A percentile compares a stretch with the other conserved stretches of the same genome.
Evolutionary conservation across 2,797 vertebrate species (phyloP).

Genomic region (Cuniculus paca): DNA sequence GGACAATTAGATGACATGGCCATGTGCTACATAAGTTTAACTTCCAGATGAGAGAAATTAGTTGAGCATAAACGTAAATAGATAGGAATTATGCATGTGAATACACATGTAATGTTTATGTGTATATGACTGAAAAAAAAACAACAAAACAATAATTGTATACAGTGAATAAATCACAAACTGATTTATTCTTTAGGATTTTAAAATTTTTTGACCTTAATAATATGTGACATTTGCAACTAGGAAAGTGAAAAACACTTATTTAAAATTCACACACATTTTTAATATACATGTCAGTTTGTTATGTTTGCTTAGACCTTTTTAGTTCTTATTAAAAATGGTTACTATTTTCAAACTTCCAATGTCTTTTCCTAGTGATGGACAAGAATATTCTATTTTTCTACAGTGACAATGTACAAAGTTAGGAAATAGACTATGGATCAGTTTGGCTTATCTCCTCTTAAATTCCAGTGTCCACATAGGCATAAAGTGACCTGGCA

Average conservation of each 20-base stretch:
- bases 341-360: constrained; percentile 67
- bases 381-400: constrained; percentile 56
- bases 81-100: background rate
- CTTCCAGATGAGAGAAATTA: background rate
- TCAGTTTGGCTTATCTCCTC: constrained; percentile 23
- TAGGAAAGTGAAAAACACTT: constrained; percentile 49
- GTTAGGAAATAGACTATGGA: constrained; percentile 16
- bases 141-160: background rate
- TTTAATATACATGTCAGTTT: constrained; percentile 50
- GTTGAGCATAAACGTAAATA: background rate
- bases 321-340: constrained; percentile 59
- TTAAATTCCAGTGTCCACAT: constrained; percentile 23
- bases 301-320: constrained; percentile 51
- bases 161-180: constrained; percentile 10
- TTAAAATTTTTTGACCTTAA: background rate
- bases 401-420: background rate
- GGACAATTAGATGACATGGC: background rate
- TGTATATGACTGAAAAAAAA: background rate
- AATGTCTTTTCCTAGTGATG: constrained; percentile 21
- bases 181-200: background rate
- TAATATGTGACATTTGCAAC: constrained; percentile 56
- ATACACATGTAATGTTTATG: background rate
- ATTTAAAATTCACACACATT: constrained; percentile 62
- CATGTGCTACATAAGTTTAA: background rate
- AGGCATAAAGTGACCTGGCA: background rate